phyloP scores from a whole-genome alignment of 1,140 invertebrate species.

The Lucilia cuprina region DNA sequence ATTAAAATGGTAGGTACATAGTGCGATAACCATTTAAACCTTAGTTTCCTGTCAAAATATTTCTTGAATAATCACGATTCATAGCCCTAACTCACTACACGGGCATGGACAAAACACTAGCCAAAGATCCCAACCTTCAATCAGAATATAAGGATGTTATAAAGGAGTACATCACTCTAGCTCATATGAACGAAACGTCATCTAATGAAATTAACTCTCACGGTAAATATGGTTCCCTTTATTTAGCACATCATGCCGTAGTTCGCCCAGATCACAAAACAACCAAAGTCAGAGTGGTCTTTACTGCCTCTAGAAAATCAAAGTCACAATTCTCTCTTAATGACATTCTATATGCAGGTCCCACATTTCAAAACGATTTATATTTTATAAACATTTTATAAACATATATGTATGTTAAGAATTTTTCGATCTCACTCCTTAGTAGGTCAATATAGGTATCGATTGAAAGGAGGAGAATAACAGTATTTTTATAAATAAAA shows the following conservation, averaged over 20 bases:
- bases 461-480: no score
- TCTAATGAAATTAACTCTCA: not conserved
- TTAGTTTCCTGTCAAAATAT: not conserved
- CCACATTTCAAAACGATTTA: not conserved
- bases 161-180: not conserved
- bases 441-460: no score
- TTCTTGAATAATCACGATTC: not conserved
- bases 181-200: constrained; percentile 9
- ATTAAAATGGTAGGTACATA: not conserved
- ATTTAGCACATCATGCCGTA: constrained; percentile 20
- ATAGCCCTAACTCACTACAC: not conserved
- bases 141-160: not conserved
- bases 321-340: not conserved
- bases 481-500: no score
- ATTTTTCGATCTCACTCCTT: no score
- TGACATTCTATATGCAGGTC: not conserved
- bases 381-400: no score
- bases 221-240: not conserved
- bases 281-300: not conserved
- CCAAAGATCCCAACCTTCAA: not conserved
- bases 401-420: no score
- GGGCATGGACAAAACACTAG: no score
- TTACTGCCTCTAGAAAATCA: constrained; percentile 7
- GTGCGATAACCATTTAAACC: constrained; percentile 13
- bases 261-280: not conserved